Evolutionary conservation across 2,888 invertebrate genomes (phyloP).

Genomic region (Xestia sexstrigata): DNA sequence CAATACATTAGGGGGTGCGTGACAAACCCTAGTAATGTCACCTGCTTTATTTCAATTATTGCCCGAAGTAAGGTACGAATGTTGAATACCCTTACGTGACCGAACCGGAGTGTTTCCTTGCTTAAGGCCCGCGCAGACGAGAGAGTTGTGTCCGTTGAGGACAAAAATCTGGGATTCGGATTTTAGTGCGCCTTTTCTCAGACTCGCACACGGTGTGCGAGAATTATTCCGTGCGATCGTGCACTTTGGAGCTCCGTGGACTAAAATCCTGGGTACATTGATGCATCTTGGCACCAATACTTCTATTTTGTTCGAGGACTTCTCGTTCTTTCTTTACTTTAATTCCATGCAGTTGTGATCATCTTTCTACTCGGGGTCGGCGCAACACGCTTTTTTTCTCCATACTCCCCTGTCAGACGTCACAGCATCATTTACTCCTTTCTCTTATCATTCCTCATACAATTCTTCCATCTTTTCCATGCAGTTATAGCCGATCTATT

Average conservation of each 20-base stretch:
- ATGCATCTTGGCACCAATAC: not conserved
- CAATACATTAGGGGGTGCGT: constrained; percentile 78
- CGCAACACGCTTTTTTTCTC: too few species aligned
- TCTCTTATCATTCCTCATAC: too few species aligned
- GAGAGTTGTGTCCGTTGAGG: not conserved
- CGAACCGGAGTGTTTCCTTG: constrained; percentile 56
- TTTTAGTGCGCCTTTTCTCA: constrained; percentile 6
- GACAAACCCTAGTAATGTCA: constrained; percentile 77
- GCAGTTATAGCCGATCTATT: not conserved
- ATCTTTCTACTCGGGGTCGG: too few species aligned
- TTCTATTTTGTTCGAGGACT: not conserved
- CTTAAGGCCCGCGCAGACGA: constrained; percentile 13
- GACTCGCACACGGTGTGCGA: not conserved
- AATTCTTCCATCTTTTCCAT: too few species aligned
- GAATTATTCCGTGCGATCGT: too few species aligned
- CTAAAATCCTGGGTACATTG: not conserved
- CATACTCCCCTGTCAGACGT: too few species aligned
- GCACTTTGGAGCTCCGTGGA: not conserved
- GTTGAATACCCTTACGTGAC: constrained; percentile 73
- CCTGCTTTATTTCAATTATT: constrained; percentile 83
- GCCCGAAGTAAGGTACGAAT: constrained; percentile 69
- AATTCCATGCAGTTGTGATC: not conserved
- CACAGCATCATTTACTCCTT: too few species aligned
- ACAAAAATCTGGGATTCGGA: constrained; percentile 8
- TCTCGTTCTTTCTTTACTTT: not conserved